Evolutionary conservation across 2,888 invertebrate species (phyloP), one percentile per base, ranked within the genome.

Genomic region (Drosophila bunnanda): DNA sequence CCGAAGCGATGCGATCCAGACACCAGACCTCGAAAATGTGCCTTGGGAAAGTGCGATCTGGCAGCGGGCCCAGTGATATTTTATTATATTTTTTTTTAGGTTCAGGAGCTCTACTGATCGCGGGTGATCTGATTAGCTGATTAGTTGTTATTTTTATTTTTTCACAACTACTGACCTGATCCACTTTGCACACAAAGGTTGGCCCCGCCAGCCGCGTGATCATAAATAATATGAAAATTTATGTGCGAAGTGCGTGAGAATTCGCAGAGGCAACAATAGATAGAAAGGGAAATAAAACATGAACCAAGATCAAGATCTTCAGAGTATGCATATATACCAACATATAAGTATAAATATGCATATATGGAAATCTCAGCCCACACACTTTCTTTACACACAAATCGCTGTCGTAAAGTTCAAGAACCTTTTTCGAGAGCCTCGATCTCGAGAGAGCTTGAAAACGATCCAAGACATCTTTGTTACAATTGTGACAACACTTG

Each of bases 191-290:
- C 41, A 61, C 69, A 69, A 61, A 69, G 46, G 12, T 52, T 52
- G 50, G 50, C 50, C 13, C 32, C 15, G 10, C 25, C 57, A 41
- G 46, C 43, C 64, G 39, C 58, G 48, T 55, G 68, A 75, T 77
- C 77, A 83, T 83, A 83, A 83, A 86, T 83, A 86, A 83, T 86
- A 81, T 79, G 83, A 75, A 85, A 78, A 83, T 86, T 77, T 83
- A 83, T 67, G 67, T 48, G 61, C 54, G 39, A 72, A 74, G 73
- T 73, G 61, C 79, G 81, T 83, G 82, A 77, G 86, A 83, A 82
- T 74, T 60, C 75, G 71, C 67, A 80, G 69, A 62, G 71, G 20
- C 61, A 52, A 69, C 71, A 71, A 58, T 52, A 54, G 44, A 66
- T 57, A 66, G 85, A 82, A 82, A 82, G 81, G 84, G 79, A 84